A percentile compares a stretch with the other conserved stretches of the same genome.
Evolutionary conservation across 2,113 vertebrate species (phyloP).

Genomic region (Psephotus haematonotus): DNA sequence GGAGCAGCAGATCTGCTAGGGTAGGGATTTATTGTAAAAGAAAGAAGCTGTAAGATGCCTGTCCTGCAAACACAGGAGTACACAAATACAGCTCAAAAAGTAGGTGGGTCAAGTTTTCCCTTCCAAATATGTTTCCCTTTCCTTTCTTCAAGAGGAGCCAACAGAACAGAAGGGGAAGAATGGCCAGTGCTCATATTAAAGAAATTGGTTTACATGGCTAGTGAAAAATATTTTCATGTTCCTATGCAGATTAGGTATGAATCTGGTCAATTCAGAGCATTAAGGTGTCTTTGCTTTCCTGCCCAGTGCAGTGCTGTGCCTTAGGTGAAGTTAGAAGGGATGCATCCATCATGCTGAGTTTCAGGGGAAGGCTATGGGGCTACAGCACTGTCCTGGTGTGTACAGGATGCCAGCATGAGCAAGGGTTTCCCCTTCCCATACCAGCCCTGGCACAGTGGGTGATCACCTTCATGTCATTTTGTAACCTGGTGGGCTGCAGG

Average conservation of each 20-base stretch:
- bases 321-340: not conserved
- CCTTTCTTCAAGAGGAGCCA: not conserved
- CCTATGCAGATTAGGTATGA: not conserved
- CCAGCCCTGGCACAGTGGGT: not conserved
- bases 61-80: not conserved
- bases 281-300: not conserved
- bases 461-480: not conserved
- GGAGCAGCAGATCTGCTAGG: not conserved
- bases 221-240: not conserved
- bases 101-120: not conserved
- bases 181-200: not conserved
- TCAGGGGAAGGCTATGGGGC: not conserved
- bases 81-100: not conserved
- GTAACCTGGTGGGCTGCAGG: not conserved
- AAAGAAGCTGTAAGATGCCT: not conserved
- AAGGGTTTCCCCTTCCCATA: not conserved
- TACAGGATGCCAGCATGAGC: not conserved
- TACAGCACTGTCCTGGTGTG: not conserved
- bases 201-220: not conserved
- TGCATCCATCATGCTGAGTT: not conserved
- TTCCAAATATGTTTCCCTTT: not conserved
- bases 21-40: not conserved
- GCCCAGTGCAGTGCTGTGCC: fast-evolving
- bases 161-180: not conserved
- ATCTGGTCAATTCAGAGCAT: not conserved